Evolutionary conservation across 2,888 invertebrate species (phyloP), one percentile per base, ranked within the genome.

Genomic region (Pandemis cinnamomeana): DNA sequence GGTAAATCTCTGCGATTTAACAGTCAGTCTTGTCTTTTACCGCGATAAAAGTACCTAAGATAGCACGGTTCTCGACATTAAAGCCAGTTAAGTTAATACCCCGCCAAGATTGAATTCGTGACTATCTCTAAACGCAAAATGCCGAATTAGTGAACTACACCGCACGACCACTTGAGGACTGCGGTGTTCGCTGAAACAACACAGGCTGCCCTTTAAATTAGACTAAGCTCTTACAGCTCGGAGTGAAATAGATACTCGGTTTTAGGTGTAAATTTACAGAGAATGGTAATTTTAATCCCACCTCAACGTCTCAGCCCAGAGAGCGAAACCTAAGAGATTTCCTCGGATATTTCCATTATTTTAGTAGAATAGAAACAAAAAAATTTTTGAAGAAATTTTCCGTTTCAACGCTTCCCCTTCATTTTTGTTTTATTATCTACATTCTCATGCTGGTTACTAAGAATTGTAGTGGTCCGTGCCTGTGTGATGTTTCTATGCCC

Each of bases 71-170:
- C 58, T 58, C 11, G 27, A 27, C 58, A 27, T 27, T 11, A 58
- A 58, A 10, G 5, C 27, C 58, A 58, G 58, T 11, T 58, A 58
- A 27, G 11, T 27, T 58, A 7, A 27, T 58, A 58, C 58, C 27
- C 27, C 7, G 53, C 10, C 77, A 71, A 82, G 82, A 85, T 85
- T 81, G 81, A 84, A 83, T 82, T 87, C 87, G 87, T 89, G 88
- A 89, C 86, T 82, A 82, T 84, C 81, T 77, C 82, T 81, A 84
- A 85, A 81, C 81, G 78, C 78, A 67, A 81, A 85, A 82, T 78
- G 81, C 79, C 71, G 83, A 83, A 83, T 83, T 80, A 80, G 79
- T 82, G 78, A 79, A 82, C 78, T 80, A 79, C 78, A 80, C 75
- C 77, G 79, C 86, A 86, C 84, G 84, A 83, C 80, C 78, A 80